Percentiles rank a stretch among this genome's conserved stretches.
These are phyloP conservation scores for Carpatolechia fugitivella DNA, from an alignment of 2,888 invertebrate genomes.

Conservation along the genomic window DNA sequence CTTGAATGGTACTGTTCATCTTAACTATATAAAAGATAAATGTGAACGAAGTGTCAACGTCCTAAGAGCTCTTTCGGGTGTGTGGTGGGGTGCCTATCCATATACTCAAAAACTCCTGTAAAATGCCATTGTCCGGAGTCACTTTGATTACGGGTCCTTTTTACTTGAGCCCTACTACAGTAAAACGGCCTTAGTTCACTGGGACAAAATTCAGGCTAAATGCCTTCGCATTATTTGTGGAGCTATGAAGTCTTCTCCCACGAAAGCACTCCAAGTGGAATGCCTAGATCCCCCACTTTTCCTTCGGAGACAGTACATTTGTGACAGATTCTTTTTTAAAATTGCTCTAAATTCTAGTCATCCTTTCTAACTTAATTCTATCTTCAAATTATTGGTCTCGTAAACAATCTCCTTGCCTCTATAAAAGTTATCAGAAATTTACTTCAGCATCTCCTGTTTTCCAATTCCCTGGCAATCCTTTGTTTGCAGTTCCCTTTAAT, in stretches of 20 bases:
- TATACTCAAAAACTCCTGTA: conserved; percentile 7
- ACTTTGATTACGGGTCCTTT: conserved; percentile 23
- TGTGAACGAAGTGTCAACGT: conserved; percentile 25
- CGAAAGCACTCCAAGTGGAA: conserved; percentile 18
- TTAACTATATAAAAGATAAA: conserved; percentile 16
- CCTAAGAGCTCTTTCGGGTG: conserved; percentile 18
- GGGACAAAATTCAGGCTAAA: conserved; percentile 16
- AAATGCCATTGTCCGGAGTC: conserved; percentile 20
- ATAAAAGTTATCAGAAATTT: background rate
- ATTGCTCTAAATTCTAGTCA: background rate
- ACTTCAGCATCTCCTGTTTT: background rate
- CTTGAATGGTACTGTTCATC: conserved; percentile 18
- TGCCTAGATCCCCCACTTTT: conserved; percentile 15
- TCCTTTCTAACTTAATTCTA: background rate
- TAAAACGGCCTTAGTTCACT: background rate
- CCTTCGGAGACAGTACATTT: conserved; percentile 10
- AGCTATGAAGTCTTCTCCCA: conserved; percentile 30
- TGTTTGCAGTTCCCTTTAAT: background rate
- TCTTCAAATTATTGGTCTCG: background rate
- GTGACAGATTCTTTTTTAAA: conserved; percentile 12
- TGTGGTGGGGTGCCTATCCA: conserved; percentile 21
- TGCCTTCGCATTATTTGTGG: conserved; percentile 25
- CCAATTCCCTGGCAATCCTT: background rate
- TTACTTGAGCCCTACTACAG: conserved; percentile 24
- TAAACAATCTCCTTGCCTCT: background rate